phyloP scores from a whole-genome alignment of 2,113 vertebrate genomes.

The Solea solea region DNA sequence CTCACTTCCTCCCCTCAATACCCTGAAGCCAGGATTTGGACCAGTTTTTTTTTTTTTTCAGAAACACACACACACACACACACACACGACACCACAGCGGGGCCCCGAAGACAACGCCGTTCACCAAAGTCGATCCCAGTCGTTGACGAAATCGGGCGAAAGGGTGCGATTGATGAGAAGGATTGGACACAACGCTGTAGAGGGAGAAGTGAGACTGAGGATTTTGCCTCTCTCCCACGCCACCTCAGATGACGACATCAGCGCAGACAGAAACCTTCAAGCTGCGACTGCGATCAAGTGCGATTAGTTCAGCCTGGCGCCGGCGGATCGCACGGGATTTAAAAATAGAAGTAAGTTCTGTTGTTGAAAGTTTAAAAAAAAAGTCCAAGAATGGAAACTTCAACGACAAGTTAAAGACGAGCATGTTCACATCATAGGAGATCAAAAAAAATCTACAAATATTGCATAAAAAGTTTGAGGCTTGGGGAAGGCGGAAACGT shows the following conservation, averaged over 20 bases:
- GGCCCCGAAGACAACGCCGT: slow-evolving; percentile 48
- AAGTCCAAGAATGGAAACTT: slow-evolving; percentile 33
- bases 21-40: slow-evolving; percentile 60
- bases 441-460: too few relatives aligned
- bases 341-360: slow-evolving; percentile 42
- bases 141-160: slow-evolving; percentile 80
- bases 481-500: too few relatives aligned
- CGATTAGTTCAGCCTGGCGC: slow-evolving; percentile 71
- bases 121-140: slow-evolving; percentile 57
- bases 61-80: slow-evolving; percentile 15
- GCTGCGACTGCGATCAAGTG: slow-evolving; percentile 72
- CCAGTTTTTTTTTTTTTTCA: slow-evolving; percentile 26
- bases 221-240: slow-evolving; percentile 75
- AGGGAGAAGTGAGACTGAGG: slow-evolving; percentile 68
- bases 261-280: slow-evolving; percentile 62
- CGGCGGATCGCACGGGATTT: slow-evolving; percentile 60
- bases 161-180: slow-evolving; percentile 56
- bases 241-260: slow-evolving; percentile 71
- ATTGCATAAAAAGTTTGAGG: too few relatives aligned
- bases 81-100: slow-evolving; percentile 38
- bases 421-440: too few relatives aligned
- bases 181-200: slow-evolving; percentile 44
- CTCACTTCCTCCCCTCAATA: slow-evolving; percentile 41
- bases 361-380: slow-evolving; percentile 49
- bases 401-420: too few relatives aligned